Conservation (phyloP, 2,888 invertebrate genomes). For the Napeogenes inachia region DNA sequence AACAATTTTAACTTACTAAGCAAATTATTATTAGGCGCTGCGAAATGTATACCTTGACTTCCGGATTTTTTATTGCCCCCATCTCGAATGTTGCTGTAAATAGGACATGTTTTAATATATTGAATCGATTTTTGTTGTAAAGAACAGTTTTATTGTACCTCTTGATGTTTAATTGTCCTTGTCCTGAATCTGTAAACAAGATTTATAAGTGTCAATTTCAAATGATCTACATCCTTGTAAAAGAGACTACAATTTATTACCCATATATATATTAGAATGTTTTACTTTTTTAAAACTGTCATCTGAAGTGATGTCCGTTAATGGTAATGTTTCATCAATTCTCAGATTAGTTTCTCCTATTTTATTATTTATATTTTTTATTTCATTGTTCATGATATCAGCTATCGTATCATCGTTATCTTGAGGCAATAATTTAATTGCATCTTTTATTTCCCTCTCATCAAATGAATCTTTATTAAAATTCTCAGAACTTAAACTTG, state of each 20-base stretch:
- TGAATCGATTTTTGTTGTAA: neutral
- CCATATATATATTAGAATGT: slow-evolving; percentile 46
- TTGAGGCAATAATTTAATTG: neutral
- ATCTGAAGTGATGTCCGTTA: slow-evolving; percentile 39
- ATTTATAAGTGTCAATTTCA: neutral
- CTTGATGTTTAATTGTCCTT: neutral
- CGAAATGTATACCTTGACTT: slow-evolving; percentile 33
- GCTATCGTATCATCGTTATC: neutral
- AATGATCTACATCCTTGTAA: neutral
- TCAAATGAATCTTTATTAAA: neutral
- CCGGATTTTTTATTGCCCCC: slow-evolving; percentile 4
- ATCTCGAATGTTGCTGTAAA: slow-evolving; percentile 6
- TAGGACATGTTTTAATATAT: neutral
- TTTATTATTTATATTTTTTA: slow-evolving; percentile 2
- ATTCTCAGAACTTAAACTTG: neutral
- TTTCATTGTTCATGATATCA: neutral
- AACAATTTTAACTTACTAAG: slow-evolving; percentile 46
- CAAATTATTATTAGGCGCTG: slow-evolving; percentile 47
- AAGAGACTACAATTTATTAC: slow-evolving; percentile 43
- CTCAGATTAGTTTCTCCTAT: slow-evolving; percentile 12
- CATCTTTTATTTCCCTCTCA: neutral
- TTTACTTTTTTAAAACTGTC: slow-evolving; percentile 55
- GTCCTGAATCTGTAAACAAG: neutral
- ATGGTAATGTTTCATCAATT: slow-evolving; percentile 19
- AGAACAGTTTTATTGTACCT: neutral